Evolutionary conservation across 2,797 vertebrate species (phyloP), one percentile per base, ranked within the genome.

Genomic region (Setipinna tenuifilis): DNA sequence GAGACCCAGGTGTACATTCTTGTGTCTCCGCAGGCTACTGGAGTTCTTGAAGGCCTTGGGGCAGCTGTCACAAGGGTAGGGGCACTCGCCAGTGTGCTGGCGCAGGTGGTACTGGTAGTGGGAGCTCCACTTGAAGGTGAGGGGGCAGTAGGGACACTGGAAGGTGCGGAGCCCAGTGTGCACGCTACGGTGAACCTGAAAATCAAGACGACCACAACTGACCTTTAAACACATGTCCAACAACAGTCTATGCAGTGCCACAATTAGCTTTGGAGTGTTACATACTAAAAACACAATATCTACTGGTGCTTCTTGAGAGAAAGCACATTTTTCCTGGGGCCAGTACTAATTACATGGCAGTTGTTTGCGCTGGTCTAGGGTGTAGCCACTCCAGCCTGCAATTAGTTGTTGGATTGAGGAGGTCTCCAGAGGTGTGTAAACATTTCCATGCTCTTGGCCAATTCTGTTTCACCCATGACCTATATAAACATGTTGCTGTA

Each of bases 41-140:
- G 97, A 97, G 93, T 97, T 98, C 93, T 98, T 99, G 93, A 99
- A 99, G 90, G 97, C 97, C 90, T 99, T 99, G 85, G 97, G 96
- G 86, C 98, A 99, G 48, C 94, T 94, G 2, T 97, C 95, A 82
- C 98, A 98, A 2, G 95, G 95, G 92, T 98, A 98, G 0, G 98
- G 98, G 87, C 97, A 96, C 91, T 98, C 98, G 0, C 98, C 97
- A 0, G 98, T 98, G 93, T 98, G 98, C 92, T 97, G 97, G 0
- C 98, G 97, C 89, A 98, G 96, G 91, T 99, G 98, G 92, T 98
- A 98, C 88, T 98, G 98, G 90, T 98, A 97, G 87, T 98, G 97
- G 0, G 98, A 99, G 3, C 97, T 98, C 96, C 97, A 98, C 88
- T 98, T 98, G 89, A 99, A 99, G 83, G 97, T 96, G 90, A 97